Conservation (phyloP, 2,888 invertebrate species). For the Drosophila ustulata region DNA sequence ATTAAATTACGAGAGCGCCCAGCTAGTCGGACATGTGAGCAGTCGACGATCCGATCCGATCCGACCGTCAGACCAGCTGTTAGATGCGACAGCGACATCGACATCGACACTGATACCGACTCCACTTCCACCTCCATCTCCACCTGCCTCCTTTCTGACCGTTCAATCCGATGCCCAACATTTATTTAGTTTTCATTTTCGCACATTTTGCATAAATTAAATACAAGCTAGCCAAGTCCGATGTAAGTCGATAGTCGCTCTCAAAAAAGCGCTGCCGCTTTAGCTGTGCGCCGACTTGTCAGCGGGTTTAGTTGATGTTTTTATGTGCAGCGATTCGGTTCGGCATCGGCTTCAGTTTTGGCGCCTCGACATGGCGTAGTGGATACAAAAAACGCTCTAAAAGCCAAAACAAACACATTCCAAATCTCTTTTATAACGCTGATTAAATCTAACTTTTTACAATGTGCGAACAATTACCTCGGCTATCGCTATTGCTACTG, state of each 20-base stretch:
- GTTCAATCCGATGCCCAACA: conserved; percentile 44
- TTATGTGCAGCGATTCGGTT: conserved; percentile 59
- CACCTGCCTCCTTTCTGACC: conserved; percentile 13
- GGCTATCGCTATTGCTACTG: conserved; percentile 30
- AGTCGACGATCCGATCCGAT: conserved; percentile 32
- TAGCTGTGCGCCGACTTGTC: conserved; percentile 15
- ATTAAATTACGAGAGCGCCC: conserved; percentile 67
- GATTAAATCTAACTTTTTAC: conserved; percentile 43
- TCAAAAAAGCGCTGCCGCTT: conserved; percentile 11
- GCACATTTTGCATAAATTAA: conserved; percentile 78
- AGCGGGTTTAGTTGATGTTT: conserved; percentile 62
- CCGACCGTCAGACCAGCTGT: conserved; percentile 33
- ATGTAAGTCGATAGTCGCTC: conserved; percentile 32
- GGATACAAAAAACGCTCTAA: conserved; percentile 21
- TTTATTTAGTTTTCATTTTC: conserved; percentile 76
- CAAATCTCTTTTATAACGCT: conserved; percentile 44
- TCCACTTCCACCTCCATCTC: conserved; percentile 5
- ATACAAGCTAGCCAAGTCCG: conserved; percentile 40
- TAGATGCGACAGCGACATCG: conserved; percentile 56
- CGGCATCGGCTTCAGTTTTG: conserved; percentile 34
- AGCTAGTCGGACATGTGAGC: conserved; percentile 37
- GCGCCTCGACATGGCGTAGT: conserved; percentile 54
- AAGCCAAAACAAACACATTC: conserved; percentile 35
- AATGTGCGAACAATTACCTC: conserved; percentile 54
- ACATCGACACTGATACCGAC: conserved; percentile 21